Base-by-base conservation (phyloP, 2,797 vertebrate genomes). In the Hippocampus kuda region DNA sequence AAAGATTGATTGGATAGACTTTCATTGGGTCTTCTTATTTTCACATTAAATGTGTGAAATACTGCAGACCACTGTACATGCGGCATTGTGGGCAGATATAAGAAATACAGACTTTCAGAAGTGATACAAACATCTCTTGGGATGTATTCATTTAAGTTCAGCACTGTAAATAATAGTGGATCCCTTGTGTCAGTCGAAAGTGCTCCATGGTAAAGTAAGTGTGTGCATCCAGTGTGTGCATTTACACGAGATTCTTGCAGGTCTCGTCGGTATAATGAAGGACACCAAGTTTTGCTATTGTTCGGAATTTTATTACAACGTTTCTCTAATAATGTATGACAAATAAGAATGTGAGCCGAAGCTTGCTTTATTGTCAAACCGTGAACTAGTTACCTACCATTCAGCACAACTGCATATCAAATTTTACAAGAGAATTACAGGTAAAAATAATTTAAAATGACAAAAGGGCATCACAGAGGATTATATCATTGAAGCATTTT, bases 221-320 rank as follows among this genome's bases (percentile, higher is more conserved):
- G 34, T 38, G 34, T 38, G 34, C 34, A 38, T 38, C 34, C 34
- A 38, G 6, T 38, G 34, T 38, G 34, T 38, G 34, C 34, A 38
- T 38, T 38, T 38, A 38, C 34, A 38, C 34, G 4, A 3, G 34
- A 38, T 38, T 38, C 34, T 3, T 34, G 18, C 59, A 61, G 27
- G n/a, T n/a, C n/a, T 56, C 38, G 49, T 8, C 12, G 5, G 16
- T 41, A 1, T 4, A 59, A 68, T 60, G 15, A 69, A 74, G 74
- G 22, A 82, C 69, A 68, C 42, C 67, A 13, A 54, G 69, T 1
- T 1, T 0, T 26, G n/a, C 54, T 42, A 24, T 77, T 85, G 85
- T 60, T 77, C 26, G 63, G 70, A 6, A 70, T 89, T 92, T 92
- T 91, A 91, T 90, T 91, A 90, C 85, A 91, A 90, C 83, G 70